phyloP scores from a whole-genome alignment of 2,888 invertebrate species.

The Drosophila recens region DNA sequence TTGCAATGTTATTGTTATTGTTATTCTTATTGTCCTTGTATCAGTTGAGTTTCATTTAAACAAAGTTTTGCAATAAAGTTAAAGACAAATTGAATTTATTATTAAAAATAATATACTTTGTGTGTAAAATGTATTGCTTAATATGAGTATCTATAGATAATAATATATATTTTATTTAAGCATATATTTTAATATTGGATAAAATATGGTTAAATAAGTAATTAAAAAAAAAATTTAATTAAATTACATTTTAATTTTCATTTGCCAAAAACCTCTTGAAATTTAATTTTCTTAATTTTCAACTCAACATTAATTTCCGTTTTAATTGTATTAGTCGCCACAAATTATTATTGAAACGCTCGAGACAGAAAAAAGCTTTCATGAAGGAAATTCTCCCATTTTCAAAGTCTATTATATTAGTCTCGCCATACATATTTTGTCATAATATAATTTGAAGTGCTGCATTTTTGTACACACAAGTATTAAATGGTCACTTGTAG shows the following conservation, averaged over 20 bases:
- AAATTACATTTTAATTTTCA: too few species aligned
- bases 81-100: background rate
- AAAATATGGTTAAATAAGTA: too few species aligned
- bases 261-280: too few species aligned
- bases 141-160: too few species aligned
- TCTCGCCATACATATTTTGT: background rate
- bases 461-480: background rate
- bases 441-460: background rate
- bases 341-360: background rate
- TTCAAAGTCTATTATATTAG: background rate
- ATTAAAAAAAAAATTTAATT: too few species aligned
- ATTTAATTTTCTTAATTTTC: too few species aligned
- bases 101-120: too few species aligned
- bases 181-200: too few species aligned
- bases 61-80: constrained; percentile 27
- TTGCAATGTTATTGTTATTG: constrained; percentile 19
- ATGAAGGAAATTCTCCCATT: background rate
- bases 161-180: too few species aligned
- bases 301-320: constrained; percentile 1
- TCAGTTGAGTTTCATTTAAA: constrained; percentile 13
- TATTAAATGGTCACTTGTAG: background rate
- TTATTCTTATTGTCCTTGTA: constrained; percentile 31
- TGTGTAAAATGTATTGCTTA: too few species aligned
- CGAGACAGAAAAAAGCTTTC: background rate
- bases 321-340: constrained; percentile 5